These are phyloP conservation scores for Physocephala rufipes DNA, from an alignment of 2,888 invertebrate genomes.

Conservation along the genomic window DNA sequence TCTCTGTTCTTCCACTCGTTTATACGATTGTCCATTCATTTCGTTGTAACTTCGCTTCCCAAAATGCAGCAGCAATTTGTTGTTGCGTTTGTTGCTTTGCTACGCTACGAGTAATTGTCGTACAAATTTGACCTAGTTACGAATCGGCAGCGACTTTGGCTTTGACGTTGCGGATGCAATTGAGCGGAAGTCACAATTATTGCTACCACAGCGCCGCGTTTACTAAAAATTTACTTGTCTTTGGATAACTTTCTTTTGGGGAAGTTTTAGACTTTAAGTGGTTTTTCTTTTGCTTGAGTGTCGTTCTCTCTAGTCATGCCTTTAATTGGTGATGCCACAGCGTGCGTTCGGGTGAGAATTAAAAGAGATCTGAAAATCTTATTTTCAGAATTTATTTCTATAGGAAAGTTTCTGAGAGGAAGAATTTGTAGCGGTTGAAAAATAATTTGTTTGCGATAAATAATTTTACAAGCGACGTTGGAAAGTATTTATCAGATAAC, in stretches of 20 bases:
- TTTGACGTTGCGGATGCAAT: conserved; percentile 14
- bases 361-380: neutral
- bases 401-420: no score
- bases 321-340: no score
- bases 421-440: no score
- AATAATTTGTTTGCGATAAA: no score
- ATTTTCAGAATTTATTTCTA: no score
- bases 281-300: neutral
- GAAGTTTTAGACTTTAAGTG: neutral
- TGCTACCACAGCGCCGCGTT: conserved; percentile 28
- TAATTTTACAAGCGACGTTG: no score
- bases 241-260: neutral
- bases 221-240: conserved; percentile 8
- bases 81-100: neutral
- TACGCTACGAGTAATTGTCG: neutral
- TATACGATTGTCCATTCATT: neutral
- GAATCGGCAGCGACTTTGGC: neutral
- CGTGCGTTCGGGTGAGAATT: neutral
- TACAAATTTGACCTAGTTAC: conserved; percentile 26
- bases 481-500: no score
- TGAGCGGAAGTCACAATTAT: conserved; percentile 30
- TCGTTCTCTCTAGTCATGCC: neutral
- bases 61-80: no score
- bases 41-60: no score
- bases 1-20: no score